A percentile compares a stretch with the other conserved stretches of the same genome.
These are phyloP conservation scores for Pogona vitticeps DNA, from an alignment of 2,113 vertebrate species.

Conservation along the genomic window DNA sequence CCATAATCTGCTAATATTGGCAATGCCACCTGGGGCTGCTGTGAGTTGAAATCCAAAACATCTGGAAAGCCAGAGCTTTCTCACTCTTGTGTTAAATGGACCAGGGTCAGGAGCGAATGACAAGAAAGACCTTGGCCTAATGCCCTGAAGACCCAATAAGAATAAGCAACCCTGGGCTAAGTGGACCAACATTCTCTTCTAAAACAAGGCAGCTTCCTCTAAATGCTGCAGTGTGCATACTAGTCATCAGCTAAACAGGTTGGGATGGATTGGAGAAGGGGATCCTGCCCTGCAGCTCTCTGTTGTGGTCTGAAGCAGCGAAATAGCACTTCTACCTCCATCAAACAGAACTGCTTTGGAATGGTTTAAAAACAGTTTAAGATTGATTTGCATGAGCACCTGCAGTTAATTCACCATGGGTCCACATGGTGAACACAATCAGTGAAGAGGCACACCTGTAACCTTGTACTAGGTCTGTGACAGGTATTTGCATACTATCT, in stretches of 20 bases:
- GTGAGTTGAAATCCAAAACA: no score
- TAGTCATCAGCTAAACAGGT: not conserved
- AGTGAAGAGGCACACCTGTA: not conserved
- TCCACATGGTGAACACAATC: not conserved
- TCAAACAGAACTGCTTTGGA: not conserved
- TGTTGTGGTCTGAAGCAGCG: not conserved
- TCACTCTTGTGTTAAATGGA: not conserved
- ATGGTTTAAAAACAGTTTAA: not conserved
- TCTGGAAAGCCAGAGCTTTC: no score
- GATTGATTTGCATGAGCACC: not conserved
- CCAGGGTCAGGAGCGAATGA: not conserved
- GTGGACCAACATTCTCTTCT: not conserved
- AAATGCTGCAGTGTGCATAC: no score
- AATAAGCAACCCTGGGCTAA: not conserved
- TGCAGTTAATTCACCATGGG: not conserved
- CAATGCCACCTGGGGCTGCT: not conserved
- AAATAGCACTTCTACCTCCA: not conserved
- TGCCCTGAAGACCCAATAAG: not conserved
- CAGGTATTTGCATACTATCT: not conserved
- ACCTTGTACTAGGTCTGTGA: not conserved
- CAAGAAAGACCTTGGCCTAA: not conserved
- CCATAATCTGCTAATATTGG: not conserved
- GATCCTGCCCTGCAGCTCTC: no score
- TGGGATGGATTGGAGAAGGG: not conserved
- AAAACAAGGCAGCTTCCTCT: not conserved